Evolutionary conservation across 2,888 invertebrate species (phyloP).

Genomic region (Thumatha senex): DNA sequence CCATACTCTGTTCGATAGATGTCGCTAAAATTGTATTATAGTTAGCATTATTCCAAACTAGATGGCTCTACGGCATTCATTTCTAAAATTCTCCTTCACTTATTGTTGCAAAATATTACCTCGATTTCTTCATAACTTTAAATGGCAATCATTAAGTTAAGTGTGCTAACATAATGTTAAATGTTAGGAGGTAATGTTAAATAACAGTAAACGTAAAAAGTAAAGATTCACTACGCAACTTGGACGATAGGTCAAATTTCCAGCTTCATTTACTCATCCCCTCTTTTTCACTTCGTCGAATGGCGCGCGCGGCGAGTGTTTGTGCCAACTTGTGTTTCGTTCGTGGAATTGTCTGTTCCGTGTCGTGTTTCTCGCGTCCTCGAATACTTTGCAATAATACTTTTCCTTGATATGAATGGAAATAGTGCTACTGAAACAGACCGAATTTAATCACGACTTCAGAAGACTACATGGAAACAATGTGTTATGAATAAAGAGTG

Average conservation of each 20-base stretch:
- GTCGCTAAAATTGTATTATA: background rate
- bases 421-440: conserved; percentile 44
- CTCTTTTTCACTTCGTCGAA: conserved; percentile 53
- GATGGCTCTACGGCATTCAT: background rate
- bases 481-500: conserved; percentile 51
- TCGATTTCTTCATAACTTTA: background rate
- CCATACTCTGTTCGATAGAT: background rate
- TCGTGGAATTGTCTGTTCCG: conserved; percentile 39
- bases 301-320: conserved; percentile 73
- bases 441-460: conserved; percentile 29
- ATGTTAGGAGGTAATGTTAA: background rate
- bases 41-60: background rate
- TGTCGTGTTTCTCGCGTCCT: conserved; percentile 71
- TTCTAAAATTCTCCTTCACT: background rate
- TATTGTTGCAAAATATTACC: background rate
- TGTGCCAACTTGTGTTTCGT: conserved; percentile 56
- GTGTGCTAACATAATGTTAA: background rate
- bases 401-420: conserved; percentile 62
- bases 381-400: conserved; percentile 52
- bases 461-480: conserved; percentile 31
- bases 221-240: conserved; percentile 17
- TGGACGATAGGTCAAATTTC: conserved; percentile 62
- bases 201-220: conserved; percentile 23
- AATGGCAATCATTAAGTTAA: background rate
- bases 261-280: conserved; percentile 48